Evolutionary conservation across 1,140 invertebrate species (phyloP).

Genomic region (Muscidifurax raptorellus): DNA sequence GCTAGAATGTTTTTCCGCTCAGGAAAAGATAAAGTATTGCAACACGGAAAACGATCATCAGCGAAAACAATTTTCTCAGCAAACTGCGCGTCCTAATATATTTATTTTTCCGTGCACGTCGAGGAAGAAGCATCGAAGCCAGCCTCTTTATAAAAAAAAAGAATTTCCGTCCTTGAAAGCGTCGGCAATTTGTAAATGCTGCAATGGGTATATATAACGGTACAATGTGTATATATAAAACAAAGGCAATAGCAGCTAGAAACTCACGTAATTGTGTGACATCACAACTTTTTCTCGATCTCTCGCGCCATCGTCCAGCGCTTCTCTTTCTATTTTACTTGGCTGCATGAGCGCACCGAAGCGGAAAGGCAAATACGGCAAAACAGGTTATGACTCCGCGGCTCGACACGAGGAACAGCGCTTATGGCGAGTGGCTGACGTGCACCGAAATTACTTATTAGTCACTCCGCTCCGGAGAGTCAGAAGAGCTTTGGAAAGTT

Average conservation of each 20-base stretch:
- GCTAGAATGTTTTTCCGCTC: too few relatives aligned
- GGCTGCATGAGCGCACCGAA: conserved; percentile 26
- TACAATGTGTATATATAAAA: conserved; percentile 23
- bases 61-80: not conserved
- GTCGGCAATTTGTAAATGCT: not conserved
- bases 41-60: not conserved
- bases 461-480: not conserved
- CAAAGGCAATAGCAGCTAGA: conserved; percentile 40
- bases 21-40: conserved; percentile 11
- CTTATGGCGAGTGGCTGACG: not conserved
- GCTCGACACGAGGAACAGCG: conserved; percentile 24
- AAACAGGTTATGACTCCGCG: conserved; percentile 47
- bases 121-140: not conserved
- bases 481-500: not conserved
- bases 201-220: not conserved
- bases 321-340: conserved; percentile 52
- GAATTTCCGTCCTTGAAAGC: not conserved
- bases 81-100: not conserved
- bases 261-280: conserved; percentile 26
- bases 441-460: conserved; percentile 32
- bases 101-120: not conserved
- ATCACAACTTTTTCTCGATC: conserved; percentile 19
- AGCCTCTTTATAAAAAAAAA: not conserved
- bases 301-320: not conserved
- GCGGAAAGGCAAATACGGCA: conserved; percentile 42